Conservation (phyloP, 2,797 vertebrate genomes). For the Mycteria americana region DNA sequence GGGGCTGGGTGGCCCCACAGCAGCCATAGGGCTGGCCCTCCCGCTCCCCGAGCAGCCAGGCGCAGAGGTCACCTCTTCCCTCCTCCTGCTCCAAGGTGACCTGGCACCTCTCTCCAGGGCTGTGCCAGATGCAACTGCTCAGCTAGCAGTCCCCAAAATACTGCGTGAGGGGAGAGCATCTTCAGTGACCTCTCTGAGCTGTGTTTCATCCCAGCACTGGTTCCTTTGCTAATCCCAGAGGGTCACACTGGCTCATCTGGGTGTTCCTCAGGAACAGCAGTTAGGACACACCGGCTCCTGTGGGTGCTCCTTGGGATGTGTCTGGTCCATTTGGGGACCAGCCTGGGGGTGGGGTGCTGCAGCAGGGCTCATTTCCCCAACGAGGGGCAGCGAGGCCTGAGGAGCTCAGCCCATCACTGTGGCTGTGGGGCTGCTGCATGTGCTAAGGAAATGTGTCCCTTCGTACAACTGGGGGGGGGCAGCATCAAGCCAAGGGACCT, state of each 20-base stretch:
- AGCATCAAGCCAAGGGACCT: fast-evolving
- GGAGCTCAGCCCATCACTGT: background rate
- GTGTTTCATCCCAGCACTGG: background rate
- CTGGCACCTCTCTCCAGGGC: background rate
- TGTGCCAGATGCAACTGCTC: background rate
- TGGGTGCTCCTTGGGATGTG: fast-evolving
- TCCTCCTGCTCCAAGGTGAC: background rate
- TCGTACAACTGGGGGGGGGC: fast-evolving
- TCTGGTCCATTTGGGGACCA: background rate
- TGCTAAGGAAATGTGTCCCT: background rate
- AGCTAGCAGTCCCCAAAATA: background rate
- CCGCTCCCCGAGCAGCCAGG: background rate
- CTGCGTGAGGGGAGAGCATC: background rate
- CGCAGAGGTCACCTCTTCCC: background rate
- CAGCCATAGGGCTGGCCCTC: background rate
- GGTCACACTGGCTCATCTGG: background rate
- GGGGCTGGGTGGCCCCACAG: background rate
- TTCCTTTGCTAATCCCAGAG: background rate
- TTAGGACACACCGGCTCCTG: background rate
- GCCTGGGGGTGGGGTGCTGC: background rate
- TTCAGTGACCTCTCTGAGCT: background rate
- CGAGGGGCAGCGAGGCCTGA: fast-evolving
- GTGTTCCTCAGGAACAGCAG: background rate
- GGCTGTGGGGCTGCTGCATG: background rate
- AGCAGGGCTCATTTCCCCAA: background rate